Conservation (phyloP, 2,797 vertebrate genomes). For the Hyperoplus lanceolatus region DNA sequence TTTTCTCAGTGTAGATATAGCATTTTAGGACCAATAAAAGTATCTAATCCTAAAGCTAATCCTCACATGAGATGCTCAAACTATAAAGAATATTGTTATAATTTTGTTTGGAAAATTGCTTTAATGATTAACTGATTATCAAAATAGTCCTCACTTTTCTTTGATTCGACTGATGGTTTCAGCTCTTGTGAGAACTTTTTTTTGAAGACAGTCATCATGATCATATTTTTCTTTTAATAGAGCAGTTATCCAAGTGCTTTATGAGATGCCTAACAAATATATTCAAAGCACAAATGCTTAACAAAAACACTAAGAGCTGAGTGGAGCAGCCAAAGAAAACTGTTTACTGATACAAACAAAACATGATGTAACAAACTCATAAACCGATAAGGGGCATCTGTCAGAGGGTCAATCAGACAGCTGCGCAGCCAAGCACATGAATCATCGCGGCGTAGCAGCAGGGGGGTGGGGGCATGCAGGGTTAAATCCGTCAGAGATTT, state of each 20-base stretch:
- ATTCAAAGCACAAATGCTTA: neutral
- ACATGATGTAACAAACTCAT: slow-evolving; percentile 21
- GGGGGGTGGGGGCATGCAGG: slow-evolving; percentile 9
- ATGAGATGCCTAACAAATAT: slow-evolving; percentile 15
- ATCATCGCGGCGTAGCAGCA: slow-evolving; percentile 34
- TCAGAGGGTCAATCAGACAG: slow-evolving; percentile 56
- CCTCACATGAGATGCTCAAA: neutral
- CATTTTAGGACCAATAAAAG: no score
- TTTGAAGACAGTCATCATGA: slow-evolving; percentile 18
- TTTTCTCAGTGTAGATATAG: no score
- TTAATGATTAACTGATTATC: neutral
- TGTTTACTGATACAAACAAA: slow-evolving; percentile 17
- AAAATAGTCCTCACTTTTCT: neutral
- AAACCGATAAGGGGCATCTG: slow-evolving; percentile 52
- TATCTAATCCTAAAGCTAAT: neutral
- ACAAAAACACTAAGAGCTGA: slow-evolving; percentile 8
- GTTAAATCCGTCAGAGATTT: slow-evolving; percentile 59
- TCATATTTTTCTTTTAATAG: neutral
- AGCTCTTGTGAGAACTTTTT: neutral
- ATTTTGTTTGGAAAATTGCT: neutral
- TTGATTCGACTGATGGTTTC: neutral
- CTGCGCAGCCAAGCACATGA: slow-evolving; percentile 47
- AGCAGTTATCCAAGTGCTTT: neutral
- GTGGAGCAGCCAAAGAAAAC: slow-evolving; percentile 4
- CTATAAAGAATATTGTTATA: neutral